Percentiles rank a stretch among this genome's conserved stretches.
phyloP scores from a whole-genome alignment of 1,140 invertebrate genomes.

The Anastrepha obliqua region DNA sequence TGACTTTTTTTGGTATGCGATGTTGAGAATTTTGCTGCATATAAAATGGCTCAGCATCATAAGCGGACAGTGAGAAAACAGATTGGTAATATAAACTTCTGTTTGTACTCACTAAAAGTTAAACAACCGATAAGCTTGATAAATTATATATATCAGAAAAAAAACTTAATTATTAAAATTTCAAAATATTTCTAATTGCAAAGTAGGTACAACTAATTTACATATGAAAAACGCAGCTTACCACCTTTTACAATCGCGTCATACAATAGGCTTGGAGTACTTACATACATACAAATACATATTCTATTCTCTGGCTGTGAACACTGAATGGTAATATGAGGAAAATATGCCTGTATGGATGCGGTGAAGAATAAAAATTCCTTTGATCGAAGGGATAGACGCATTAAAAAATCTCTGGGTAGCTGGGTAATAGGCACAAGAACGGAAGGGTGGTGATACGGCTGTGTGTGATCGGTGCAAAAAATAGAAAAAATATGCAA shows the following conservation, averaged over 20 bases:
- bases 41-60: no score
- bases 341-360: constrained; percentile 24
- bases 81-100: no score
- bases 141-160: neutral
- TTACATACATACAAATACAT: neutral
- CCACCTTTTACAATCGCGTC: constrained; percentile 19
- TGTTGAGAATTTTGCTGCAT: no score
- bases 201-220: constrained; percentile 43
- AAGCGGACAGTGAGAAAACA: no score
- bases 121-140: neutral
- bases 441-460: constrained; percentile 1
- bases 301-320: neutral
- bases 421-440: constrained; percentile 24
- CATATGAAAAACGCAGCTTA: constrained; percentile 54
- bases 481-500: constrained; percentile 44
- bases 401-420: constrained; percentile 15
- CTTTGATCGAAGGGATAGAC: constrained; percentile 16
- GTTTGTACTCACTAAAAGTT: neutral
- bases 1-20: no score
- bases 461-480: neutral
- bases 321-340: constrained; percentile 8
- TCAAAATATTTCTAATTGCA: neutral
- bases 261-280: neutral
- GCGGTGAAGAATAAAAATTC: constrained; percentile 18
- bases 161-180: constrained; percentile 7